Percentiles rank a stretch among this genome's conserved stretches.
Evolutionary conservation across 1,140 invertebrate genomes (phyloP).

Genomic region (Atta colombica): DNA sequence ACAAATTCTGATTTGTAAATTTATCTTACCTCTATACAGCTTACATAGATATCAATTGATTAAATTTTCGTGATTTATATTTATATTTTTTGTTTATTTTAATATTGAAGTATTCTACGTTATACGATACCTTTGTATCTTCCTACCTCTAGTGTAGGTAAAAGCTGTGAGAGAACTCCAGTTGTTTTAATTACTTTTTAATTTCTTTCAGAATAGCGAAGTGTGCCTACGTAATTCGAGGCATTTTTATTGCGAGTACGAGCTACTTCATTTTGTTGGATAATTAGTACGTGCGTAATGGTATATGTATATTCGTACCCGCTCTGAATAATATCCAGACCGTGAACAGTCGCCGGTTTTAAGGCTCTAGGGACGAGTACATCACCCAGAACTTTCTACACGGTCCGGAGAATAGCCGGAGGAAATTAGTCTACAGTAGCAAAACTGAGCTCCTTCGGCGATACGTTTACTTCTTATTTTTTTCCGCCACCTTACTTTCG

Average conservation of each 20-base stretch:
- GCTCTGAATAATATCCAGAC: constrained; percentile 71
- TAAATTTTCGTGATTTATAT: constrained; percentile 54
- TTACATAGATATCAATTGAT: not conserved
- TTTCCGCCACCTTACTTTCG: constrained; percentile 26
- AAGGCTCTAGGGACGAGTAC: constrained; percentile 78
- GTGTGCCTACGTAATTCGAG: constrained; percentile 79
- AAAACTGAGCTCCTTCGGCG: constrained; percentile 73
- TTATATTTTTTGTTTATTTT: constrained; percentile 40
- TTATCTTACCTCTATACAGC: not conserved
- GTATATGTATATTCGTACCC: constrained; percentile 63
- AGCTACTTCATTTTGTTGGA: constrained; percentile 64
- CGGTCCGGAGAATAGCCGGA: constrained; percentile 58
- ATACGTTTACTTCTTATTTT: constrained; percentile 37
- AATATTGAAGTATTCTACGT: constrained; percentile 34
- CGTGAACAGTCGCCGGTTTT: constrained; percentile 70
- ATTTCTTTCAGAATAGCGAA: constrained; percentile 81
- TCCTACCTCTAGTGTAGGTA: constrained; percentile 11
- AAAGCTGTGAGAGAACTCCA: constrained; percentile 31
- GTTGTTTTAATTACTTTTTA: constrained; percentile 84
- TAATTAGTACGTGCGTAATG: constrained; percentile 66
- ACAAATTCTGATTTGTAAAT: constrained; percentile 4
- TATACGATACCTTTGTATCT: constrained; percentile 38
- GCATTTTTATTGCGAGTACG: constrained; percentile 74
- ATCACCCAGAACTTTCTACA: constrained; percentile 79
- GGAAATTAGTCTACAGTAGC: constrained; percentile 81